Percentiles rank a stretch among this genome's conserved stretches.
phyloP scores from a whole-genome alignment of 2,888 invertebrate species.

The Tribolium freemani region DNA sequence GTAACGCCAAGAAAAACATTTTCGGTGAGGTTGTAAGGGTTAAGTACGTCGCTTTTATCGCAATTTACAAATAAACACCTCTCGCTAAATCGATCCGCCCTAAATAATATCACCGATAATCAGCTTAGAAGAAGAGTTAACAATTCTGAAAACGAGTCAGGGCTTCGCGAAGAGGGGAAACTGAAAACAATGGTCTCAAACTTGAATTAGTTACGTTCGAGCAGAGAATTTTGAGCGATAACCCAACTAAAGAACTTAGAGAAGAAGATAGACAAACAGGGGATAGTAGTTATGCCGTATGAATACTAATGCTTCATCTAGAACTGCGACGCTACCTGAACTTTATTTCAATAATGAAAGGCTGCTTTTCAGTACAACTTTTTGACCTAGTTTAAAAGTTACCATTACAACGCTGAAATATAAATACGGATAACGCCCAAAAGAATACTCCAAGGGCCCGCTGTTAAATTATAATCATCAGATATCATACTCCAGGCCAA shows the following conservation, averaged over 20 bases:
- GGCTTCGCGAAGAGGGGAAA: conserved; percentile 47
- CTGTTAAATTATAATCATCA: background rate
- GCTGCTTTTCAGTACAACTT: conserved; percentile 38
- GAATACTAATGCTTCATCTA: conserved; percentile 56
- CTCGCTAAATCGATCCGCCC: conserved; percentile 21
- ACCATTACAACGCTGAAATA: background rate
- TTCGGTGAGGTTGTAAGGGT: conserved; percentile 47
- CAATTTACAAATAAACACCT: conserved; percentile 57
- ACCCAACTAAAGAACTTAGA: conserved; percentile 66
- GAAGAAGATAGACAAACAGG: conserved; percentile 61
- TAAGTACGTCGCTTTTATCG: conserved; percentile 55
- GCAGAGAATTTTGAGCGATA: conserved; percentile 69
- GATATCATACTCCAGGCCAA: background rate
- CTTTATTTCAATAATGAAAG: conserved; percentile 56
- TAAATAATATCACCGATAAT: conserved; percentile 34
- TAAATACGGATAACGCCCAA: background rate
- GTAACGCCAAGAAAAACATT: conserved; percentile 50
- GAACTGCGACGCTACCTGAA: conserved; percentile 54
- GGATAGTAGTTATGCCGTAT: conserved; percentile 56
- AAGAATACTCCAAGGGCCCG: no score
- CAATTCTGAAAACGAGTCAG: conserved; percentile 39
- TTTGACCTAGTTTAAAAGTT: conserved; percentile 23
- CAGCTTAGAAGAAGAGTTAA: conserved; percentile 33
- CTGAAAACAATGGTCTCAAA: conserved; percentile 67
- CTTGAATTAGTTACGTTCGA: conserved; percentile 70